Evolutionary conservation across 2,797 vertebrate species (phyloP), one percentile per base, ranked within the genome.

Genomic region (Syncerus caffer): DNA sequence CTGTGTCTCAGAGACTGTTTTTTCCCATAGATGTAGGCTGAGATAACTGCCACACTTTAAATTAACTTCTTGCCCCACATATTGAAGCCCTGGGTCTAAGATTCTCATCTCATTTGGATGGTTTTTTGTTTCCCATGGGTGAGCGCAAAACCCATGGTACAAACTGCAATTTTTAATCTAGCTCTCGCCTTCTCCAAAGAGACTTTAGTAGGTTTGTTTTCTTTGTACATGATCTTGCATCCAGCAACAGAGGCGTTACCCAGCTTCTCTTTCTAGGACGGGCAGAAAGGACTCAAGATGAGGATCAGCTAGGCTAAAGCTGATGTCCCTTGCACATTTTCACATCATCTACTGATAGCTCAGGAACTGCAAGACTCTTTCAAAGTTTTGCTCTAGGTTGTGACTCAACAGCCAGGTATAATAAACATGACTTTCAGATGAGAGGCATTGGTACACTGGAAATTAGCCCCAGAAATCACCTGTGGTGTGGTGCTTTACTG

Each of bases 161-260:
- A 50, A 13, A 92, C 80, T 57, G 50, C 19, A 74, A 25, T 50
- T 95, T 94, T 85, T 89, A 97, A 96, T 71, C 62, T 82, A 74
- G 11, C 55, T 84, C 92, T 89, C 78, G 78, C 9, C 78, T 92
- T 97, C 45, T 82, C 50, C 34, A 57, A 67, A 71, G 71, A 78
- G 45, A 71, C 34, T 74, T 62, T 6, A n/a, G 14, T 57, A 87
- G 47, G 29, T 51, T 80, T 67, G 1, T 80, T 82, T 21, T 71
- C 51, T 76, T 83, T 94, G 57, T 38, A 42, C 45, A 23, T 90
- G 45, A 86, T 23, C 60, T 29, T 7, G 9, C 55, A 4, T 45
- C 25, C 3, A 57, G 45, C 42, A 89, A 78, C 19, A 94, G 31
- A 27, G 29, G 17, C 34, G 2, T 19, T 17, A 74, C 23, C 38